Percentiles rank a stretch among this genome's conserved stretches.
Conservation (phyloP, 2,797 vertebrate species). For the Myripristis murdjan region DNA sequence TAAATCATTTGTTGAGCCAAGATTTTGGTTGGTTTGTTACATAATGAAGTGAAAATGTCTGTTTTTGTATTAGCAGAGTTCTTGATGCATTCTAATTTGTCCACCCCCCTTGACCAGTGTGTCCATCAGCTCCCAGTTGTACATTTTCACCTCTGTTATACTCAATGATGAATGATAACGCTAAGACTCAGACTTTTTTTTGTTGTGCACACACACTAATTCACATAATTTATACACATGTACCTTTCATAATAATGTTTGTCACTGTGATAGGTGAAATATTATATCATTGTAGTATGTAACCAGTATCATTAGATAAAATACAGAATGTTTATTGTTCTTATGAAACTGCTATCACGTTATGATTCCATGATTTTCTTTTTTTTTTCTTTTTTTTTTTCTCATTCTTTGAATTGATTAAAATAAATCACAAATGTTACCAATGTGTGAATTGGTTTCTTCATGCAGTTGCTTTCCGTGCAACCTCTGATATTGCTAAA, state of each 20-base stretch:
- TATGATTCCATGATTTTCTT: conserved; percentile 41
- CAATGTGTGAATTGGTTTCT: not conserved
- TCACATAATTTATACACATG: conserved; percentile 28
- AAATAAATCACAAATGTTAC: conserved; percentile 18
- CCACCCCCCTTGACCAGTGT: not conserved
- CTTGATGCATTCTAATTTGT: not conserved
- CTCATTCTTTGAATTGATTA: conserved; percentile 64
- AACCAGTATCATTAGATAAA: conserved; percentile 7
- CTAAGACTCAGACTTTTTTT: not conserved
- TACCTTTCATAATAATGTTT: conserved; percentile 42
- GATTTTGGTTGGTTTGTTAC: no score
- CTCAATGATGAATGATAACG: not conserved
- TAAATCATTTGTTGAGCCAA: no score
- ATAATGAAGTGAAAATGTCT: no score
- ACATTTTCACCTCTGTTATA: not conserved
- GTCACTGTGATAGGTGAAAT: not conserved
- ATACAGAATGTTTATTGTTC: conserved; percentile 1
- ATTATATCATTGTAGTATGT: conserved; percentile 10
- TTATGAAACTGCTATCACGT: conserved; percentile 5
- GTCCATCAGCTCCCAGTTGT: conserved; percentile 16
- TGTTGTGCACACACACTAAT: not conserved
- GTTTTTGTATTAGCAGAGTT: not conserved
- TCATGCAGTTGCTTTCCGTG: conserved; percentile 7
- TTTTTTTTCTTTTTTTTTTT: not conserved
- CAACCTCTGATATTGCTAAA: no score